phyloP scores from a whole-genome alignment of 2,888 invertebrate genomes.

The Globia sparganii region DNA sequence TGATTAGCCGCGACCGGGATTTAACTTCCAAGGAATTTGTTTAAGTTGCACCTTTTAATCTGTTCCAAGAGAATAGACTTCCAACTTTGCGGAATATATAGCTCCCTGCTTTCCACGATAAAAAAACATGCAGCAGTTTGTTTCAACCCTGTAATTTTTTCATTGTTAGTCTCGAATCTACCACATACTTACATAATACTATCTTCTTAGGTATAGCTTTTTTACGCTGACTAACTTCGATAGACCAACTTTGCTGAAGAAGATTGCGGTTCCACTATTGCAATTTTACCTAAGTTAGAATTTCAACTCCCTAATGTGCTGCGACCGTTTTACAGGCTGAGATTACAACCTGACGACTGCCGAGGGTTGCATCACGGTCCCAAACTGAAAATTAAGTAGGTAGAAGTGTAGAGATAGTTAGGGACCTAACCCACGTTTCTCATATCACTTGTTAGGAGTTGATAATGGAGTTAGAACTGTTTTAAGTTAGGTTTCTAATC shows the following conservation, averaged over 20 bases:
- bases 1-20: slow-evolving; percentile 64
- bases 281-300: slow-evolving; percentile 51
- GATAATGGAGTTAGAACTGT: slow-evolving; percentile 16
- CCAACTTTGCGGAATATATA: slow-evolving; percentile 62
- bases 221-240: slow-evolving; percentile 37
- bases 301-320: slow-evolving; percentile 60
- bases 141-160: neutral
- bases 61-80: slow-evolving; percentile 60
- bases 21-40: slow-evolving; percentile 71
- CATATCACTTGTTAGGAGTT: slow-evolving; percentile 30
- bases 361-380: slow-evolving; percentile 47
- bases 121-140: neutral
- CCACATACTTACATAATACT: neutral
- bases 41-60: slow-evolving; percentile 78
- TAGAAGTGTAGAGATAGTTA: slow-evolving; percentile 28
- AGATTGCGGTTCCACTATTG: slow-evolving; percentile 33
- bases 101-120: neutral
- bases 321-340: slow-evolving; percentile 48
- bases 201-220: neutral
- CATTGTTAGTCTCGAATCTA: neutral
- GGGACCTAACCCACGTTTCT: slow-evolving; percentile 15
- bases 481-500: slow-evolving; percentile 13
- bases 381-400: slow-evolving; percentile 48
- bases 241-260: slow-evolving; percentile 43
- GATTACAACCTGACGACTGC: slow-evolving; percentile 55